Conservation (phyloP, 53 echinoderm and acorn worm genomes). For the Arbacia lixula region DNA sequence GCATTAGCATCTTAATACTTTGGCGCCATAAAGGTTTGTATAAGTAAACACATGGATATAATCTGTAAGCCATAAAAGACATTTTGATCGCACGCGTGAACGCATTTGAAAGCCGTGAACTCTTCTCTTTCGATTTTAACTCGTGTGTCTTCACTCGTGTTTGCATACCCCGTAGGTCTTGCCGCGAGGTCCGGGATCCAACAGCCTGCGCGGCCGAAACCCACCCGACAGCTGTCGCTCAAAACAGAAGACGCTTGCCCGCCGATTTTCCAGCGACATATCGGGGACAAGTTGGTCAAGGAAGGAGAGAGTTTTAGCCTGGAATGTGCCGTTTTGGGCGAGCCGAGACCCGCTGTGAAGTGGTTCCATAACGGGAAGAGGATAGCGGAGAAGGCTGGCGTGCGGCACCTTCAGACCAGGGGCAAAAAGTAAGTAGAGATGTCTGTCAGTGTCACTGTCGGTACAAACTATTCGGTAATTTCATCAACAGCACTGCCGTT, state of each 20-base stretch:
- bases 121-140: not conserved
- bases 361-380: constrained; percentile 52
- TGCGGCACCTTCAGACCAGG: constrained; percentile 25
- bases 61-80: constrained; percentile 20
- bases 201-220: constrained; percentile 28
- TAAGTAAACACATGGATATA: not conserved
- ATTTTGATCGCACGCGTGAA: not conserved
- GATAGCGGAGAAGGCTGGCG: constrained; percentile 13
- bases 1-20: too few species aligned
- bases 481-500: too few species aligned
- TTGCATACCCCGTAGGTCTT: not conserved
- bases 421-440: constrained; percentile 52
- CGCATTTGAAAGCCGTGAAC: not conserved
- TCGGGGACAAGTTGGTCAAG: constrained; percentile 29
- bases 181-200: constrained; percentile 8
- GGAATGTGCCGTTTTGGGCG: constrained; percentile 41
- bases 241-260: constrained; percentile 13
- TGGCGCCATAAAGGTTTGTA: not conserved
- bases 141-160: not conserved
- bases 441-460: too few species aligned
- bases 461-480: too few species aligned
- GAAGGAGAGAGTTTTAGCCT: constrained; percentile 44
- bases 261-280: constrained; percentile 36
- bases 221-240: constrained; percentile 33
- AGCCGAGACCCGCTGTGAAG: constrained; percentile 27